Percentiles rank a stretch among this genome's conserved stretches.
Evolutionary conservation across 2,113 vertebrate species (phyloP).

Genomic region (Theristicus caerulescens): DNA sequence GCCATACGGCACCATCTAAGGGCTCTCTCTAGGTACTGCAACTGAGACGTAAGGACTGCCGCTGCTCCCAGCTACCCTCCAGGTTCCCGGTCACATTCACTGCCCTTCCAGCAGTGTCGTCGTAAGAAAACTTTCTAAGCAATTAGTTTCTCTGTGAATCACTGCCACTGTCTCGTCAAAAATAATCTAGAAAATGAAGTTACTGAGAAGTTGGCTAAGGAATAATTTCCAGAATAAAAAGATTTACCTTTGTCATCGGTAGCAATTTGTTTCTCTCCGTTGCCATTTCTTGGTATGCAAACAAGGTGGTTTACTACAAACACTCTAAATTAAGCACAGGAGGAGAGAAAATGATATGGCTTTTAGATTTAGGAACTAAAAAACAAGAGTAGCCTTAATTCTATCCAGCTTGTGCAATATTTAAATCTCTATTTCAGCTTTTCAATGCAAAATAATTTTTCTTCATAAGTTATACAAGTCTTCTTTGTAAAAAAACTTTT

Average conservation of each 20-base stretch:
- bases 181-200: not conserved
- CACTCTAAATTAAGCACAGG: not conserved
- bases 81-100: fast-evolving
- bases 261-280: not conserved
- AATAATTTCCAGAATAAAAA: not conserved
- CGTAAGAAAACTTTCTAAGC: not conserved
- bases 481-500: not conserved
- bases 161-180: not conserved
- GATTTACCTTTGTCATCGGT: not conserved
- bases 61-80: not conserved
- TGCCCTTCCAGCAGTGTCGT: fast-evolving
- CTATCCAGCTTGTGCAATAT: not conserved
- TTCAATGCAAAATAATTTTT: not conserved
- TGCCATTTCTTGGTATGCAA: not conserved
- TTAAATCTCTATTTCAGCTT: not conserved
- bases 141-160: not conserved
- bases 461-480: not conserved
- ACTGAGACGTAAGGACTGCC: fast-evolving
- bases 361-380: not conserved
- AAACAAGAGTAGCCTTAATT: not conserved
- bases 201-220: not conserved
- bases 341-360: not conserved
- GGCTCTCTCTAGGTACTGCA: not conserved
- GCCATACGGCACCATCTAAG: conserved; percentile 29
- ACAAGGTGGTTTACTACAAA: not conserved